A percentile compares a stretch with the other conserved stretches of the same genome.
These are phyloP conservation scores for Lepilemur ruficaudatus DNA, from an alignment of 2,797 vertebrate genomes.

Conservation along the genomic window DNA sequence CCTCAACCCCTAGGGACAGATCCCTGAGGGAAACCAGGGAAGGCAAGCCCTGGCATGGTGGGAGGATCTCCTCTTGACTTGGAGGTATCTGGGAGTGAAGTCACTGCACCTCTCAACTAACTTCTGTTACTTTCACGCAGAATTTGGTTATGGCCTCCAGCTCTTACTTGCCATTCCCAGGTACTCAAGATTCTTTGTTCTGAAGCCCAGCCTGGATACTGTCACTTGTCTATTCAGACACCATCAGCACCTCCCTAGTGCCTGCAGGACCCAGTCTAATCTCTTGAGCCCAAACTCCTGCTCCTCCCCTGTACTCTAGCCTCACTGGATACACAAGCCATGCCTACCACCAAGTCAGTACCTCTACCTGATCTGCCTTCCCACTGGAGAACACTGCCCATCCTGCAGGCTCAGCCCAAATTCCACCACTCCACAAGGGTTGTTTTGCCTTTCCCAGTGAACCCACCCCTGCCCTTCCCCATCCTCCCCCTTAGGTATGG, in stretches of 20 bases:
- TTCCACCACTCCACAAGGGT: not conserved
- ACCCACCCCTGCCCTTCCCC: not conserved
- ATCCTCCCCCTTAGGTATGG: not conserved
- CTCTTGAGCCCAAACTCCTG: not conserved
- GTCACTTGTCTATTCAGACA: not conserved
- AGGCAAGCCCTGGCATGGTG: not conserved
- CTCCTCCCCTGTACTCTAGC: not conserved
- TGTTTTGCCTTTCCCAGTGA: not conserved
- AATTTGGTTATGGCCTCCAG: not conserved
- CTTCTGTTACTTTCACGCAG: not conserved
- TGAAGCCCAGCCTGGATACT: not conserved
- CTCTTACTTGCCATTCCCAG: not conserved
- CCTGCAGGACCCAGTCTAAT: not conserved
- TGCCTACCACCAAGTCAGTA: not conserved
- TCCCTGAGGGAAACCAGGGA: not conserved
- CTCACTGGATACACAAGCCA: not conserved
- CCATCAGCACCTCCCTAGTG: not conserved
- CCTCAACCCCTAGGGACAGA: not conserved
- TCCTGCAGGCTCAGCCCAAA: not conserved
- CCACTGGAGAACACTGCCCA: not conserved
- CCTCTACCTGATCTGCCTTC: not conserved
- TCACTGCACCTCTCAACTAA: not conserved
- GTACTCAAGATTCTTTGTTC: not conserved
- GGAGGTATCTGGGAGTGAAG: not conserved
- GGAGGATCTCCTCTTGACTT: not conserved